Conservation (phyloP, 2,888 invertebrate species). For the Notodonta dromedarius region DNA sequence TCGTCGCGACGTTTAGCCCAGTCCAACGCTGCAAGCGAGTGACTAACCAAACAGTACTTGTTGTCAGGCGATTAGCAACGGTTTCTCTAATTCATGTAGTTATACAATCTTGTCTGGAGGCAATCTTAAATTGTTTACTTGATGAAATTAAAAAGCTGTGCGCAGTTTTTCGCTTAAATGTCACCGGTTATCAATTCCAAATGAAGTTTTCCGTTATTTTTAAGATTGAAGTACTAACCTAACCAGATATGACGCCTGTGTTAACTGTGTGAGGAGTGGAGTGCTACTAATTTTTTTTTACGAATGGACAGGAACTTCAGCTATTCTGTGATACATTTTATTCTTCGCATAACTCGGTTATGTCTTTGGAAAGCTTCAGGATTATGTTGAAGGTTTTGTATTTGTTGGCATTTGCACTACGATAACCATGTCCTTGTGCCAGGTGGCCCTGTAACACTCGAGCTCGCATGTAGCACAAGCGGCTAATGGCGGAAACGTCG, state of each 20-base stretch:
- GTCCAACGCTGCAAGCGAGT: not conserved
- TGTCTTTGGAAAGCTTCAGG: not conserved
- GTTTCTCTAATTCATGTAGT: slow-evolving; percentile 3
- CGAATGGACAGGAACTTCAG: not conserved
- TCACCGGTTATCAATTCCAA: too few species aligned
- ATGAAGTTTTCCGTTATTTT: too few species aligned
- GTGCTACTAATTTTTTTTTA: not conserved
- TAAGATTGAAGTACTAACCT: too few species aligned
- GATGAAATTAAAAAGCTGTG: not conserved
- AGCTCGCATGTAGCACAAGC: not conserved
- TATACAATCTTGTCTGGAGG: not conserved
- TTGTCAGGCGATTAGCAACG: slow-evolving; percentile 4
- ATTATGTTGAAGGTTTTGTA: not conserved
- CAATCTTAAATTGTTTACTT: not conserved
- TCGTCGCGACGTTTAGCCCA: not conserved
- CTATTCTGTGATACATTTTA: not conserved
- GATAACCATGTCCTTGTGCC: not conserved
- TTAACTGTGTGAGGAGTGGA: not conserved
- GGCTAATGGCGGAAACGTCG: slow-evolving; percentile 7
- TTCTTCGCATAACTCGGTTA: not conserved
- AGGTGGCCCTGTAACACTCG: not conserved
- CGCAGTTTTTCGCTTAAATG: too few species aligned
- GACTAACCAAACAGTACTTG: slow-evolving; percentile 2
- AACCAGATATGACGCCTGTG: not conserved
- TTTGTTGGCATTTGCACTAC: not conserved